These are phyloP conservation scores for Reticulitermes lucifugus DNA, from an alignment of 2,888 invertebrate genomes.

Conservation along the genomic window DNA sequence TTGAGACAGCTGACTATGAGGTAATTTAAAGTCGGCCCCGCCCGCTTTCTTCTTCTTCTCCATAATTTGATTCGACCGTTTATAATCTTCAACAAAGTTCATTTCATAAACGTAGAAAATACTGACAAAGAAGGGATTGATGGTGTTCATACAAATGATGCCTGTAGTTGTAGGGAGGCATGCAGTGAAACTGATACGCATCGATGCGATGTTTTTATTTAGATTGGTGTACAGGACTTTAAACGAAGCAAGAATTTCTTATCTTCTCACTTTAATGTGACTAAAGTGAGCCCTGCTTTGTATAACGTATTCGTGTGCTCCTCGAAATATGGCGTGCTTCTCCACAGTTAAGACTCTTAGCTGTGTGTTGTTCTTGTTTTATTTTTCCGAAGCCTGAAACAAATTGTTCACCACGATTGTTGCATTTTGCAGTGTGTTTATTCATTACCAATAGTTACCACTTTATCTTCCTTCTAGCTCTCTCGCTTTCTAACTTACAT, in stretches of 20 bases:
- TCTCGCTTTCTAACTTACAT: neutral
- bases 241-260: neutral
- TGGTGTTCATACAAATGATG: no score
- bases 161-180: no score
- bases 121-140: no score
- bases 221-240: no score
- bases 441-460: slow-evolving; percentile 36
- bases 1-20: no score
- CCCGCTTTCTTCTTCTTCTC: no score
- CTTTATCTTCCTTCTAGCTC: neutral
- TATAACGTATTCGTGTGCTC: neutral
- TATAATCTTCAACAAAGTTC: no score
- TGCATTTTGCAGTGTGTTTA: slow-evolving; percentile 23
- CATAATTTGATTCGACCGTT: no score
- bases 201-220: no score
- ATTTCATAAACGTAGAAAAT: no score
- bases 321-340: slow-evolving; percentile 1
- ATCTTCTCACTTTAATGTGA: neutral
- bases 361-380: neutral
- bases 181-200: no score
- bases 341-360: neutral
- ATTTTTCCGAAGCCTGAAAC: slow-evolving; percentile 7
- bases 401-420: slow-evolving; percentile 3
- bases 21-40: no score
- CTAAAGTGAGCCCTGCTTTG: neutral